These are phyloP conservation scores for Machimus rusticus DNA, from an alignment of 2,888 invertebrate species.

Conservation along the genomic window DNA sequence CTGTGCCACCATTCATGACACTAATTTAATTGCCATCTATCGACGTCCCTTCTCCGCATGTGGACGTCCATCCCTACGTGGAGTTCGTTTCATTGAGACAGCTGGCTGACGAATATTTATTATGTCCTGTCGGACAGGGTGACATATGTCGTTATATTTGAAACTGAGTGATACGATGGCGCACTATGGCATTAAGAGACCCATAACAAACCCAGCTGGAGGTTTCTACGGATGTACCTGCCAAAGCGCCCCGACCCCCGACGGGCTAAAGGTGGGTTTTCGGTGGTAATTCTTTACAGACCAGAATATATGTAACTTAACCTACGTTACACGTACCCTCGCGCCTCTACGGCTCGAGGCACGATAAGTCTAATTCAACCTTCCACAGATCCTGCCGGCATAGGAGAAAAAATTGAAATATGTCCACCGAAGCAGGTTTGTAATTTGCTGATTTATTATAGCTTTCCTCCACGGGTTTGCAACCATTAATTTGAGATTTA, in stretches of 20 bases:
- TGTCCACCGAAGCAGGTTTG: not conserved
- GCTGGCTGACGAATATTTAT: not conserved
- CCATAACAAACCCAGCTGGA: not conserved
- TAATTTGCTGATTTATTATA: not conserved
- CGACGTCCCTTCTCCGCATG: not conserved
- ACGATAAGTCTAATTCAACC: not conserved
- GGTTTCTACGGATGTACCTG: not conserved
- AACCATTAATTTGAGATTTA: not conserved
- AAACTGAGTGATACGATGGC: not conserved
- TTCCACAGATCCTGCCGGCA: not conserved
- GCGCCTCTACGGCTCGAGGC: not conserved
- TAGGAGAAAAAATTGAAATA: not conserved
- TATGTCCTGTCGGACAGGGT: not conserved
- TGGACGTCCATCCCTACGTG: not conserved
- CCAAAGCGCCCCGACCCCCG: not conserved
- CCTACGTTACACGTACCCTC: not conserved
- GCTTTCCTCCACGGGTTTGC: not conserved
- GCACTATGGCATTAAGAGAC: not conserved
- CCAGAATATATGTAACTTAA: not conserved
- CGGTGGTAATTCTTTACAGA: not conserved
- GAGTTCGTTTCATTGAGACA: not conserved
- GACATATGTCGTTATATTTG: not conserved
- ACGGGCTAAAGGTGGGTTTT: not conserved
- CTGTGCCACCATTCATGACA: not conserved
- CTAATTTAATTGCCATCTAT: not conserved